Percentiles rank a stretch among this genome's conserved stretches.
Conservation (phyloP, 2,797 vertebrate genomes). For the Melanotaenia boesemani region DNA sequence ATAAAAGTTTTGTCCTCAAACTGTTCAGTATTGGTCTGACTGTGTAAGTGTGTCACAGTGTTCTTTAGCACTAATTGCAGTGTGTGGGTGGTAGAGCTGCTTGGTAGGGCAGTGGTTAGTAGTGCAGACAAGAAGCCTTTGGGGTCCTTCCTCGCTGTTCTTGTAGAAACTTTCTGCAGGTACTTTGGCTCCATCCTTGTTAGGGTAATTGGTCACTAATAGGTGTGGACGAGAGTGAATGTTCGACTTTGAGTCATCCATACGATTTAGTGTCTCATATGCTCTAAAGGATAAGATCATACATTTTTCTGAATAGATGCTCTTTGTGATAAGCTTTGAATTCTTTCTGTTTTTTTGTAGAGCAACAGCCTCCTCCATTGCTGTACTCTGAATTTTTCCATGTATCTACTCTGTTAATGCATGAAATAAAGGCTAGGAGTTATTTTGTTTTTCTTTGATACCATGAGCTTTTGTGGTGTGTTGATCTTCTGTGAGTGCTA, state of each 20-base stretch:
- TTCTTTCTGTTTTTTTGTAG: background rate
- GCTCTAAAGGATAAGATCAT: background rate
- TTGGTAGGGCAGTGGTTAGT: background rate
- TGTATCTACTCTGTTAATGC: background rate
- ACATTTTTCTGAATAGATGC: background rate
- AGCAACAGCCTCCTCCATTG: background rate
- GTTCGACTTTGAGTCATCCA: background rate
- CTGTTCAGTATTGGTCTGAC: background rate
- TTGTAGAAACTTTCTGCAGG: background rate
- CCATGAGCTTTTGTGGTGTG: background rate
- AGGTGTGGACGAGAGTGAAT: background rate
- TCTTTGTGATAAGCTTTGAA: background rate
- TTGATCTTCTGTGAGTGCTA: background rate
- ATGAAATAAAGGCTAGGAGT: background rate
- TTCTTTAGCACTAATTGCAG: constrained; percentile 6
- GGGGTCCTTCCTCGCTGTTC: background rate
- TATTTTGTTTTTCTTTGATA: background rate
- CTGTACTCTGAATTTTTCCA: background rate
- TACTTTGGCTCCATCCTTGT: background rate
- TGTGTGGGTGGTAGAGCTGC: background rate
- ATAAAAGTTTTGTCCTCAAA: background rate
- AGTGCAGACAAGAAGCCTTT: background rate
- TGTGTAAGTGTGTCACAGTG: background rate
- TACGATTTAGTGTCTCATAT: background rate
- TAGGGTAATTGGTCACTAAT: background rate